These are phyloP conservation scores for Podargus strigoides DNA, from an alignment of 2,797 vertebrate genomes.

Conservation along the genomic window DNA sequence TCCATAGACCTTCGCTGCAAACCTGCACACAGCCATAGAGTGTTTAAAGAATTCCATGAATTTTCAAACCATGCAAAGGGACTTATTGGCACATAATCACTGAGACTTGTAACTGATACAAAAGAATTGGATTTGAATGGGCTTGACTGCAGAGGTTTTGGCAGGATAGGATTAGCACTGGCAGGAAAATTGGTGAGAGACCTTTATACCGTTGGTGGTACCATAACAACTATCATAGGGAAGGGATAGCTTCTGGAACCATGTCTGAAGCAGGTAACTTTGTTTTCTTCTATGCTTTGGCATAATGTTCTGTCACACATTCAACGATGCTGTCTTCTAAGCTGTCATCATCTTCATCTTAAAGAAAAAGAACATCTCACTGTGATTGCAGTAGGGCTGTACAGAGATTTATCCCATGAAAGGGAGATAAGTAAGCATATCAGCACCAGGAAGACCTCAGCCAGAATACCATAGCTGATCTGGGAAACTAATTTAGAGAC, in stretches of 20 bases:
- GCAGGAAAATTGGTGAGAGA: not conserved
- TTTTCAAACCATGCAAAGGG: not conserved
- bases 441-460: not conserved
- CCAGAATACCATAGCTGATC: not conserved
- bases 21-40: not conserved
- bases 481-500: not conserved
- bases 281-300: not conserved
- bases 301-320: not conserved
- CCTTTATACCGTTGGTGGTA: not conserved
- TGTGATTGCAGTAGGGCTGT: not conserved
- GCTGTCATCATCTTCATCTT: not conserved
- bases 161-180: not conserved
- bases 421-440: not conserved
- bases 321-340: not conserved
- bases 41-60: not conserved
- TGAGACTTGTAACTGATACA: not conserved
- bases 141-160: not conserved
- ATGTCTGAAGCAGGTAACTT: not conserved
- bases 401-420: not conserved
- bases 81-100: not conserved
- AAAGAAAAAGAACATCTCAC: not conserved
- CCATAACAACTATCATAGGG: accelerated
- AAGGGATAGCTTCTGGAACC: not conserved
- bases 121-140: not conserved
- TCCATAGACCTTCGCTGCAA: not conserved